Base-by-base conservation (phyloP, 2,113 vertebrate species). In the Pseudorhombus dupliciocellatus region DNA sequence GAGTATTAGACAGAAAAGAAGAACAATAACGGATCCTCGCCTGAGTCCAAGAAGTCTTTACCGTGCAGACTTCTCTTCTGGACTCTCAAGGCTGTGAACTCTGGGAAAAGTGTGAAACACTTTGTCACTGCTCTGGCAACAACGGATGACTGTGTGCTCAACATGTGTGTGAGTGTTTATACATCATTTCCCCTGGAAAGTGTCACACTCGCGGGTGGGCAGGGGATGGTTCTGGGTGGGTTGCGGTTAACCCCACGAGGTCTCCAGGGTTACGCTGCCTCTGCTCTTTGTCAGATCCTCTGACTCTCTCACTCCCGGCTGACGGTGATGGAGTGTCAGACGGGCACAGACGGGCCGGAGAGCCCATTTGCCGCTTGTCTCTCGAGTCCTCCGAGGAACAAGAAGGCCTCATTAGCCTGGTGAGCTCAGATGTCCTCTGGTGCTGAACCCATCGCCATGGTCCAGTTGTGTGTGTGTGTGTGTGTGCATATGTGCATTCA, bases 161-260 rank as follows among this genome's bases (percentile, higher is more conserved):
- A 83, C 86, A 82, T 88, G 68, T 86, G 83, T 84, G 71, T 64
- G 74, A 86, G 79, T 90, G 88, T 91, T 90, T 90, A 90, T 86
- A 81, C 80, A 83, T 90, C 56, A 80, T 81, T 89, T 90, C 80
- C 84, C 80, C 89, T 91, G 90, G 89, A 92, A 86, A 90, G 85
- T 87, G 89, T 92, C 89, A 90, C 30, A 67, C 76, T 84, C 18
- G 28, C 15, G 71, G 60, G 73, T 88, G 85, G 84, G 88, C 51
- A 62, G 83, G 77, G 76, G 75, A 52, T 57, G 82, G 87, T 86
- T 86, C 78, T 84, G 85, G 91, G 84, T 89, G 88, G 88, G 77
- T 90, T 90, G 81, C 11, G 71, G 83, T 87, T 84, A 87, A 88
- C 84, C 87, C 83, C 79, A 87, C 21, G 7, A 73, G 85, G 79